These are phyloP conservation scores for Apogon talboti DNA, from an alignment of 2,797 vertebrate species.

Conservation along the genomic window DNA sequence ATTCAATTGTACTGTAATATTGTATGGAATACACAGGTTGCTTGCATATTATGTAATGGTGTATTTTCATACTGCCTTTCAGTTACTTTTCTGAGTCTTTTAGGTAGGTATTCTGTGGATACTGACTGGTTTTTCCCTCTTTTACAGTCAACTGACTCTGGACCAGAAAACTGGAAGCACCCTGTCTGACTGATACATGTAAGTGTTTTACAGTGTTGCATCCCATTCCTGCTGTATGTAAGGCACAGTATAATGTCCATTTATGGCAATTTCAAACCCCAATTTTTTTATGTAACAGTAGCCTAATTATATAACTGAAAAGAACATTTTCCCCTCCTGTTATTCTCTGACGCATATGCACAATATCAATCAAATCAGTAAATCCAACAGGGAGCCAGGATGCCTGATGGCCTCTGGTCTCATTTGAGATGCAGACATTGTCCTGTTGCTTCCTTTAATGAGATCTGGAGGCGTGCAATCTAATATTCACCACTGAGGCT, in stretches of 20 bases:
- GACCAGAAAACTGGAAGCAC: slow-evolving; percentile 44
- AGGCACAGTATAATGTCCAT: slow-evolving; percentile 12
- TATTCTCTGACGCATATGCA: slow-evolving; percentile 35
- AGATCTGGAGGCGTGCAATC: slow-evolving; percentile 82
- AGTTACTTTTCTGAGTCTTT: background rate
- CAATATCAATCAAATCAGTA: slow-evolving; percentile 71
- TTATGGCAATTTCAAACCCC: slow-evolving; percentile 30
- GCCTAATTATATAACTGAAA: slow-evolving; percentile 53
- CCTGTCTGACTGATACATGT: slow-evolving; percentile 45
- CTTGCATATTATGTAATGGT: slow-evolving; percentile 14
- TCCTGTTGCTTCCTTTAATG: slow-evolving; percentile 82
- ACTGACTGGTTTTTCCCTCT: slow-evolving; percentile 58
- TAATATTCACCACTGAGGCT: slow-evolving; percentile 79
- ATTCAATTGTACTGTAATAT: slow-evolving; percentile 1
- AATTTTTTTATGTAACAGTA: slow-evolving; percentile 36
- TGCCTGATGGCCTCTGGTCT: slow-evolving; percentile 70
- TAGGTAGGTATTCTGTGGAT: slow-evolving; percentile 3
- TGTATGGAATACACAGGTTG: background rate
- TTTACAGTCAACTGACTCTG: slow-evolving; percentile 60
- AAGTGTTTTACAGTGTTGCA: slow-evolving; percentile 52
- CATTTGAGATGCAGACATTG: slow-evolving; percentile 79
- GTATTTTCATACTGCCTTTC: slow-evolving; percentile 1
- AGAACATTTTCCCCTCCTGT: slow-evolving; percentile 38
- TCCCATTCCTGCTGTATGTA: slow-evolving; percentile 11
- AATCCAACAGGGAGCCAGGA: slow-evolving; percentile 64